These are phyloP conservation scores for Stichodactyla helianthus DNA, from an alignment of 64 coral and sea anemone genomes.

Conservation along the genomic window DNA sequence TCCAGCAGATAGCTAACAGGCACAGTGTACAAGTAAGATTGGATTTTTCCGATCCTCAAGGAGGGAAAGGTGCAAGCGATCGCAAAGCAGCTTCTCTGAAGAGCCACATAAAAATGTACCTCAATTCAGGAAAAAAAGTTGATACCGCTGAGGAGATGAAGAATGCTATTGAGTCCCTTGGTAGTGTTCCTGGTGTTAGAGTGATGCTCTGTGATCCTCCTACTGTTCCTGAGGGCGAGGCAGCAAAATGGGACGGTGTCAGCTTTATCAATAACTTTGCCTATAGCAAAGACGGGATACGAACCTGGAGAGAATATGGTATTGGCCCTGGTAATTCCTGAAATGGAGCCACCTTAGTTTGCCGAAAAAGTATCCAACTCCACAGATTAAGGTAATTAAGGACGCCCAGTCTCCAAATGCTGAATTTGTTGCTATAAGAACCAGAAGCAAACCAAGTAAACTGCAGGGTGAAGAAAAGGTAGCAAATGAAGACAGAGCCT, in stretches of 20 bases:
- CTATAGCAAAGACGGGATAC: background rate
- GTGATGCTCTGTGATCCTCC: background rate
- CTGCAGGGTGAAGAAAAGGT: background rate
- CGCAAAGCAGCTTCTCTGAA: too few relatives aligned
- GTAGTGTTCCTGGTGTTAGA: too few relatives aligned
- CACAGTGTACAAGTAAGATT: too few relatives aligned
- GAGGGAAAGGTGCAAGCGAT: too few relatives aligned
- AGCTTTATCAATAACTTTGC: conserved; percentile 1
- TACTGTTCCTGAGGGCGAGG: background rate
- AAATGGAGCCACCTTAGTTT: conserved; percentile 15
- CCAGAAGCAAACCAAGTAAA: too few relatives aligned
- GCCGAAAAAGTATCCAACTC: conserved; percentile 3
- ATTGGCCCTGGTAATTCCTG: conserved; percentile 35
- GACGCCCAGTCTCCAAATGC: conserved; percentile 1
- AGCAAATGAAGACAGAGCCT: background rate
- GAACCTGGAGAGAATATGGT: conserved; percentile 21
- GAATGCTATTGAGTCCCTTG: background rate
- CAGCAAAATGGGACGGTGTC: conserved; percentile 1
- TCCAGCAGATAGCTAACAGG: too few relatives aligned
- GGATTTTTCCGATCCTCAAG: too few relatives aligned
- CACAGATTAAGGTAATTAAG: background rate
- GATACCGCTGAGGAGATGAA: too few relatives aligned
- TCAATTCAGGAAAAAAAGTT: too few relatives aligned
- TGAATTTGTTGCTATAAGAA: background rate
- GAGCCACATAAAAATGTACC: too few relatives aligned